phyloP scores from a whole-genome alignment of 2,797 vertebrate genomes.

The Macropodus opercularis region DNA sequence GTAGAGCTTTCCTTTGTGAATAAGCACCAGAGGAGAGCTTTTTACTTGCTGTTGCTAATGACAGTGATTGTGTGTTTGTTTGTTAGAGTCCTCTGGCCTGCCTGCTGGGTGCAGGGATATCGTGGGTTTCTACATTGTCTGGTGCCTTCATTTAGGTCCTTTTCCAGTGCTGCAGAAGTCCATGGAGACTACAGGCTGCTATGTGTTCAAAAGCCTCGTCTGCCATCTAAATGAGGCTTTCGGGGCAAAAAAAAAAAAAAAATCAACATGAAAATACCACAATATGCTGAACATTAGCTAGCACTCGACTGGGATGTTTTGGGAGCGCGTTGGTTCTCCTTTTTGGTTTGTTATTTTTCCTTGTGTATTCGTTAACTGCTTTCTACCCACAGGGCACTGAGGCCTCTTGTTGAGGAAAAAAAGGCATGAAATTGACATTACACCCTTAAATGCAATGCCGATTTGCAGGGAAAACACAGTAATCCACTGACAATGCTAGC shows the following conservation, averaged over 20 bases:
- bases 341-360: slow-evolving; percentile 72
- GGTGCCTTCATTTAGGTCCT: slow-evolving; percentile 72
- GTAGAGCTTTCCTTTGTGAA: slow-evolving; percentile 35
- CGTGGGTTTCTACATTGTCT: slow-evolving; percentile 64
- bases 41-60: slow-evolving; percentile 64
- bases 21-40: slow-evolving; percentile 42
- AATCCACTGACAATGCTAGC: slow-evolving; percentile 72
- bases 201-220: slow-evolving; percentile 69
- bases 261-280: slow-evolving; percentile 70
- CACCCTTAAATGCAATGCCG: slow-evolving; percentile 69
- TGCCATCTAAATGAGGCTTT: slow-evolving; percentile 77
- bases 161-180: slow-evolving; percentile 64
- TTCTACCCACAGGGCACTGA: slow-evolving; percentile 75
- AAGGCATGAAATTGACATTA: slow-evolving; percentile 81
- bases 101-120: slow-evolving; percentile 62
- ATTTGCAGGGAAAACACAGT: slow-evolving; percentile 76
- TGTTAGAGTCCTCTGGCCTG: slow-evolving; percentile 65
- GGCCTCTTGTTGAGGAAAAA: slow-evolving; percentile 57
- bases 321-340: slow-evolving; percentile 71
- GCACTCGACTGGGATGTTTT: slow-evolving; percentile 67
- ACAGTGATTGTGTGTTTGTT: slow-evolving; percentile 70
- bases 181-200: slow-evolving; percentile 71
- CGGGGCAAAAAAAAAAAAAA: slow-evolving; percentile 51
- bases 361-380: slow-evolving; percentile 67
- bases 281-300: slow-evolving; percentile 73